Evolutionary conservation across 2,113 vertebrate species (phyloP).

Genomic region (Numenius arquata): DNA sequence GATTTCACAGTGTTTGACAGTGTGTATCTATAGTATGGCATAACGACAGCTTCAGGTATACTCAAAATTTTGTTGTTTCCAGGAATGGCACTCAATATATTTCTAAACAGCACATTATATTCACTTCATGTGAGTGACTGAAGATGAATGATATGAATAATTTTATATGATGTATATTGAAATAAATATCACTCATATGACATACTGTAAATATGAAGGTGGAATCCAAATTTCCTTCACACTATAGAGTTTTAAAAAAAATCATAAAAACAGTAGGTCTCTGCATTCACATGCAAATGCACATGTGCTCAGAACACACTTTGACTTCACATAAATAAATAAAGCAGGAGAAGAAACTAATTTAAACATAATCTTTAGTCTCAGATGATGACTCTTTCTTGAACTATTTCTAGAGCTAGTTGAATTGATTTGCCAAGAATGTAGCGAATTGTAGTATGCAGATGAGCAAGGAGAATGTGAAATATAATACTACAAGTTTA

Average conservation of each 20-base stretch:
- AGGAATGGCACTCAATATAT: neutral
- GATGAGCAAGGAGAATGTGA: neutral
- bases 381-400: neutral
- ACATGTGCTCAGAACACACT: neutral
- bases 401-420: neutral
- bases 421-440: neutral
- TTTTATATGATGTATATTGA: neutral
- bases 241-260: neutral
- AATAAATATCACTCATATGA: neutral
- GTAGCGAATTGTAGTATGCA: neutral
- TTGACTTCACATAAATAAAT: neutral
- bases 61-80: neutral
- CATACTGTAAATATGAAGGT: neutral
- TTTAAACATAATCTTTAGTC: neutral
- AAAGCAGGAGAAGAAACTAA: neutral
- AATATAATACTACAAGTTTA: neutral
- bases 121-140: neutral
- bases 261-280: neutral
- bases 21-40: neutral
- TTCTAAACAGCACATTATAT: neutral
- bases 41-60: conserved; percentile 1
- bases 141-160: neutral
- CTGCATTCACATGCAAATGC: neutral
- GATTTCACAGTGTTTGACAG: neutral
- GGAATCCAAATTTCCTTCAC: neutral